Conservation (phyloP, 2,888 invertebrate species). For the Leptothorax acervorum region DNA sequence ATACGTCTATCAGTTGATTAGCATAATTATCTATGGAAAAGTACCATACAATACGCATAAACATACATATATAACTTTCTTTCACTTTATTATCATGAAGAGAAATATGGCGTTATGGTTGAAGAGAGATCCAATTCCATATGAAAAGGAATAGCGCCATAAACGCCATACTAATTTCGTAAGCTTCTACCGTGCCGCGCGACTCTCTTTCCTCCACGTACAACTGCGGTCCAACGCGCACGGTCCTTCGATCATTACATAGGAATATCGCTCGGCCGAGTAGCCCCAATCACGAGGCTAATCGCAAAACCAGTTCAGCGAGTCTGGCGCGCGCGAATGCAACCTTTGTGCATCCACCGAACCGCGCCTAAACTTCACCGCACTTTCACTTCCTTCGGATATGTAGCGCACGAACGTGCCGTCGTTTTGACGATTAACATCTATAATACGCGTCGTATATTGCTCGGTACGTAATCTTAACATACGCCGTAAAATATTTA, state of each 20-base stretch:
- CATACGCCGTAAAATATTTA: not conserved
- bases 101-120: not conserved
- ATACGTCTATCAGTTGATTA: constrained; percentile 17
- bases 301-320: constrained; percentile 73
- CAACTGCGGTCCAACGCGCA: constrained; percentile 2
- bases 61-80: not conserved
- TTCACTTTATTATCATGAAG: not conserved
- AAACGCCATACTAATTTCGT: not conserved
- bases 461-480: not conserved
- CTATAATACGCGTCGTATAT: not conserved
- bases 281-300: constrained; percentile 66
- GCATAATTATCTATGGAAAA: not conserved
- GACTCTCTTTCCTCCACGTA: not conserved
- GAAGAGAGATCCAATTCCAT: not conserved
- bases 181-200: not conserved
- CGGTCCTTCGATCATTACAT: constrained; percentile 57
- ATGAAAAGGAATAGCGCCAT: not conserved
- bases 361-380: constrained; percentile 64
- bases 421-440: not conserved
- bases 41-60: not conserved
- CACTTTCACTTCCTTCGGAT: constrained; percentile 45
- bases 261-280: constrained; percentile 67
- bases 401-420: not conserved
- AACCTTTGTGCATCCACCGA: constrained; percentile 46
- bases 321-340: constrained; percentile 20